A percentile compares a stretch with the other conserved stretches of the same genome.
Conservation (phyloP, 1,140 invertebrate species). For the Bombus consobrinus region DNA sequence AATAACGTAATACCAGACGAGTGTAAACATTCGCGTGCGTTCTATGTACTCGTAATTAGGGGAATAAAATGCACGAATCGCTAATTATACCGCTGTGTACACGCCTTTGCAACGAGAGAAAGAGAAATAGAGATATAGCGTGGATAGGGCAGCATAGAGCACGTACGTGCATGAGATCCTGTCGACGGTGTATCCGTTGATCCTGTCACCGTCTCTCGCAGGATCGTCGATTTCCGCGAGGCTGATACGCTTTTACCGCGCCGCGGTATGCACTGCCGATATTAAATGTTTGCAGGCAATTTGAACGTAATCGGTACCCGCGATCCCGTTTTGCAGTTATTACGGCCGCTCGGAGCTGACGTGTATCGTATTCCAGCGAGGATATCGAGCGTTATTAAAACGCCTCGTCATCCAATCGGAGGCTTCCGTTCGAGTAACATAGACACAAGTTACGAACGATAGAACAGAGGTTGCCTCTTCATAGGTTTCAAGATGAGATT, state of each 20-base stretch:
- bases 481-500: neutral
- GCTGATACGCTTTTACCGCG: conserved; percentile 71
- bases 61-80: conserved; percentile 51
- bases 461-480: neutral
- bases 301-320: conserved; percentile 75
- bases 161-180: neutral
- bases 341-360: conserved; percentile 48
- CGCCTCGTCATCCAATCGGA: neutral
- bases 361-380: conserved; percentile 29
- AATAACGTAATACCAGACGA: conserved; percentile 51
- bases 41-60: conserved; percentile 49
- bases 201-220: conserved; percentile 75
- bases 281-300: conserved; percentile 81
- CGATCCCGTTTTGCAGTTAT: conserved; percentile 73
- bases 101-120: neutral
- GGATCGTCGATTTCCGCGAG: conserved; percentile 77
- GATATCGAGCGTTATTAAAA: conserved; percentile 46
- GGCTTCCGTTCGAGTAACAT: neutral
- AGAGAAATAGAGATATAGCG: neutral
- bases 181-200: conserved; percentile 46
- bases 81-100: conserved; percentile 42
- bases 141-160: no score
- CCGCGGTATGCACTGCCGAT: conserved; percentile 60
- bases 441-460: neutral
- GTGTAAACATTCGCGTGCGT: conserved; percentile 33